Base-by-base conservation (phyloP, 92 coral and sea anemone genomes). In the Umimayanthus chanpuru region DNA sequence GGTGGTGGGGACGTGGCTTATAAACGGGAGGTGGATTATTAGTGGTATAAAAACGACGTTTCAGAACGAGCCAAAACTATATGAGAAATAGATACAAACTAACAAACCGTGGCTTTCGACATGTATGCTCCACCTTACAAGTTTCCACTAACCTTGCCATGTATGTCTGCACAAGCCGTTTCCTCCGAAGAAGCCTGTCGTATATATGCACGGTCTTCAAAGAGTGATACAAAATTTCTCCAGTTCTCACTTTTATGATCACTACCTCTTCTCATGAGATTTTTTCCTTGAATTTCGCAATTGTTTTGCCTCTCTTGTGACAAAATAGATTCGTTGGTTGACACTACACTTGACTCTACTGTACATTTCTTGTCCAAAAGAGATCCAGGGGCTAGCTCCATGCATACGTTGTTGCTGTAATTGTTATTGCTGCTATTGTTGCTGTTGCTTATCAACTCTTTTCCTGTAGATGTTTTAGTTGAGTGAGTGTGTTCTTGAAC, bases 141-240 rank as follows among this genome's bases (percentile, higher is more conserved):
- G 58, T 53, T 53, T 61, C 14, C 30, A 55, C 87, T 47, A 70
- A 83, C 87, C 87, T 83, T 70, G 36, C 47, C 87, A 0, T 44
- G 47, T 67, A 58, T 70, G 61, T 39, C 20, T 29, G 20, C 44
- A 29, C 26, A 49, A 49, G 87, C 32, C 65, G 61, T 68, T 70
- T 6, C 61, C 1, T 30, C 86, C 6, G 28, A 2, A 5, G 25
- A 41, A 43, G 9, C 76, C 29, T 9, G 20, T 21, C 15, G 76
- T 6, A 21, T 30, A 71, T 38, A 20, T 80, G 6, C 10, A 55
- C 67, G 40, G 23, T 70, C 38, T 30, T 83, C 15, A 68, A 73
- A 44, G 23, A 49, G 65, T 15, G 61, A 43, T 9, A 25, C 76
- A 82, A 68, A 40, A 36, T 41, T 70, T 44, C 30, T 47, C 38